Base-by-base conservation (phyloP, 2,888 invertebrate genomes). In the Sycophila texana region DNA sequence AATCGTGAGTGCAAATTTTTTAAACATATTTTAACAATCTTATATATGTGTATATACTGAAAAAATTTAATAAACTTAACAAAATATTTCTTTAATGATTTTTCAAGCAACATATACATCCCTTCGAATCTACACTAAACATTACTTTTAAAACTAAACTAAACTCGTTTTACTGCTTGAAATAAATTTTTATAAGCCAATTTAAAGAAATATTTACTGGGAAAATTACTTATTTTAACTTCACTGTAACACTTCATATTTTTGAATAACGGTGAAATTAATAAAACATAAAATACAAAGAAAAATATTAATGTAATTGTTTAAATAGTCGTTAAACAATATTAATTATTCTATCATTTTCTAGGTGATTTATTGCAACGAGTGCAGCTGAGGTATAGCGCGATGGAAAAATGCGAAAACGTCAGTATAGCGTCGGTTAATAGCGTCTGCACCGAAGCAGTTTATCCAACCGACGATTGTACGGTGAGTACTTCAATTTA, bases 391-490 rank as follows among this genome's bases (percentile, higher is more conserved):
- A 93, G 94, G 84, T 92, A 95, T 53, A 94, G 94, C 74, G 92
- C 94, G 53, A 96, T 96, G 95, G 94, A 95, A 80, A 94, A 93
- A 39, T 97, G 97, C 87, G 96, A 96, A 87, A 96, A 97, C 88
- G 94, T 96, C 79, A 96, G 96, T 88, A 96, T 96, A 84, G 94
- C 96, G 4, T 95, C 95, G 49, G 94, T 94, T 3, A 96, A 97
- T 87, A 95, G 96, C 83, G 92, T 97, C 84, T 97, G 97, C 88
- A 95, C 96, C 7, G 96, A 96, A 86, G 94, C 96, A 1, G 92
- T 95, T 22, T 95, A 95, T 87, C 94, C 95, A 83, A 94, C 94
- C 85, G 94, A 96, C 84, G 96, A 96, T 89, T 97, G 97, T 89
- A 95, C 94, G 90, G 96, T 96, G 91, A 95, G 95, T 92, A 3